A percentile compares a stretch with the other conserved stretches of the same genome.
Evolutionary conservation across 1,140 invertebrate species (phyloP).

Genomic region (Steinernema feltiae): DNA sequence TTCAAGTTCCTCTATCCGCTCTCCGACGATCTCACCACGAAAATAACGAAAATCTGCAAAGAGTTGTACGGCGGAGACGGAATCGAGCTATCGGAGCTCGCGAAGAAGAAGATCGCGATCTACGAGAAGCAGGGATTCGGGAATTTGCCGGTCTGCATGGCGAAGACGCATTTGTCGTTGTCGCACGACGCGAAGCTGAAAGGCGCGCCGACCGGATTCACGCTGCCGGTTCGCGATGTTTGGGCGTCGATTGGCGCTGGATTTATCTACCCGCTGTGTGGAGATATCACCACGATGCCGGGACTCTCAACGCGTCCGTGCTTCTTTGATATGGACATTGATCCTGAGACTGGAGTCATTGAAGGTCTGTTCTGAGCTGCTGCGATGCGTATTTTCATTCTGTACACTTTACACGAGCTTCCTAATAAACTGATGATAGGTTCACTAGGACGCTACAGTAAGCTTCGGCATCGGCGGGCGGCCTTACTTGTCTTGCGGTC

Average conservation of each 20-base stretch:
- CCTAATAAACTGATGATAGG: no score
- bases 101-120: constrained; percentile 67
- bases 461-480: no score
- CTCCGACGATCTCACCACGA: constrained; percentile 71
- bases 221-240: constrained; percentile 76
- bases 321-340: constrained; percentile 94
- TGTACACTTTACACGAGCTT: not conserved
- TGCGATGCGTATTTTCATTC: not conserved
- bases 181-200: constrained; percentile 81
- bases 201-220: constrained; percentile 81
- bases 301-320: constrained; percentile 86
- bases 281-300: constrained; percentile 83
- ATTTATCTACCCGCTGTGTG: constrained; percentile 85
- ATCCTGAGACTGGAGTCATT: constrained; percentile 78
- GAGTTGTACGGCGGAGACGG: constrained; percentile 90
- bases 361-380: constrained; percentile 75
- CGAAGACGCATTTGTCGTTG: constrained; percentile 88
- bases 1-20: constrained; percentile 75
- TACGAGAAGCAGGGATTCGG: constrained; percentile 75
- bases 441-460: no score
- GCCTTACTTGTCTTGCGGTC: no score
- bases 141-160: constrained; percentile 92
- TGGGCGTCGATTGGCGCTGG: constrained; percentile 86
- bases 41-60: constrained; percentile 80
- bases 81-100: constrained; percentile 68